phyloP scores from a whole-genome alignment of 2,797 vertebrate genomes.

The Sarcophilus harrisii region DNA sequence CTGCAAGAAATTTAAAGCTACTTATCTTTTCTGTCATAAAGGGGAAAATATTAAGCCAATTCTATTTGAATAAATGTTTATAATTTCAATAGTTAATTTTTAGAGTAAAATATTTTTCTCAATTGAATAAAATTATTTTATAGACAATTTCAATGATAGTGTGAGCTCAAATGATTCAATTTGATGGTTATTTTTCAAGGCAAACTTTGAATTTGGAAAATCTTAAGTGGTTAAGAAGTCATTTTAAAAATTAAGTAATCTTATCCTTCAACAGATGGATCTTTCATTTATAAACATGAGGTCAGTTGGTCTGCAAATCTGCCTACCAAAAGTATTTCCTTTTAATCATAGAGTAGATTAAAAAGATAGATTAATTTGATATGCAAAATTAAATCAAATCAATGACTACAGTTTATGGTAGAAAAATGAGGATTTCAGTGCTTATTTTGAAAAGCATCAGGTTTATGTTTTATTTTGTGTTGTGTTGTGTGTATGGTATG shows the following conservation, averaged over 20 bases:
- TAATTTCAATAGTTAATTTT: too few relatives aligned
- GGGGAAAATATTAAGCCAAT: background rate
- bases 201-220: background rate
- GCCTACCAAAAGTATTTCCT: background rate
- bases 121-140: too few relatives aligned
- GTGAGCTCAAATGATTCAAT: conserved; percentile 21
- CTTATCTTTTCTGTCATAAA: conserved; percentile 12
- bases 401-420: conserved; percentile 13
- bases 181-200: background rate
- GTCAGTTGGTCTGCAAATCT: background rate
- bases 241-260: conserved; percentile 9
- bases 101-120: too few relatives aligned
- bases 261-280: conserved; percentile 18
- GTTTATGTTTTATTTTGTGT: background rate
- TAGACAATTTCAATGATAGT: background rate
- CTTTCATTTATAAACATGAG: conserved; percentile 27
- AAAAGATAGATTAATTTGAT: background rate
- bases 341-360: conserved; percentile 45
- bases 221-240: background rate
- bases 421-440: background rate
- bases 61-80: conserved; percentile 27
- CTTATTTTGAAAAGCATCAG: background rate
- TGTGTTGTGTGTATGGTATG: background rate
- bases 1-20: background rate
- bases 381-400: conserved; percentile 50